phyloP scores from a whole-genome alignment of 2,113 vertebrate genomes.

The Phyllostomus discolor region DNA sequence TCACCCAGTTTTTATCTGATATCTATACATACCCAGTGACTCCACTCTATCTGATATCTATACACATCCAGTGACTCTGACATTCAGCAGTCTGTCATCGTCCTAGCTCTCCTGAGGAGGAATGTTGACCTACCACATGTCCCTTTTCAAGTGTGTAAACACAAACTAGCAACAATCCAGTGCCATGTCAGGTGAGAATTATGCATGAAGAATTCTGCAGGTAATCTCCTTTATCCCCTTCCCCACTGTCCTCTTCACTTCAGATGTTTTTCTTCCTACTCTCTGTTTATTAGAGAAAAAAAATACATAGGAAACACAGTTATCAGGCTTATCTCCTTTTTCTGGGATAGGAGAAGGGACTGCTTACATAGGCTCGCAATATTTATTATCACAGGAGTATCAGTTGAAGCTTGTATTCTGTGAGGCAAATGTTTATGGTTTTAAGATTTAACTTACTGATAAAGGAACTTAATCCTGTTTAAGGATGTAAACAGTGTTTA shows the following conservation, averaged over 20 bases:
- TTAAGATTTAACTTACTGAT: background rate
- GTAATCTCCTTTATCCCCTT: background rate
- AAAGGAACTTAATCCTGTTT: background rate
- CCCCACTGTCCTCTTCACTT: background rate
- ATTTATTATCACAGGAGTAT: constrained; percentile 1
- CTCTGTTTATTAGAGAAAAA: constrained; percentile 12
- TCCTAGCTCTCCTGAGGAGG: background rate
- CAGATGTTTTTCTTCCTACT: background rate
- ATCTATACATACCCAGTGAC: no score
- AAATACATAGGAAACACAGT: background rate
- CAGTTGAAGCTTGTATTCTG: constrained; percentile 16
- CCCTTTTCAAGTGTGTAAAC: constrained; percentile 1
- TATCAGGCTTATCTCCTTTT: background rate
- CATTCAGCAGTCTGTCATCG: background rate
- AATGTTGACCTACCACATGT: constrained; percentile 46
- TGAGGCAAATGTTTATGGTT: constrained; percentile 13
- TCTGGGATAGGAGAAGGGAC: background rate
- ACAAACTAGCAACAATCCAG: constrained; percentile 9
- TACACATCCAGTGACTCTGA: background rate
- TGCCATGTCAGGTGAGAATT: background rate
- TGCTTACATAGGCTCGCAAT: background rate
- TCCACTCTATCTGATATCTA: no score
- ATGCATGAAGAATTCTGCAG: background rate
- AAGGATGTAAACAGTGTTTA: background rate
- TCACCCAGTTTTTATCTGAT: no score